Evolutionary conservation across 2,888 invertebrate species (phyloP).

Genomic region (Microplitis manilae): DNA sequence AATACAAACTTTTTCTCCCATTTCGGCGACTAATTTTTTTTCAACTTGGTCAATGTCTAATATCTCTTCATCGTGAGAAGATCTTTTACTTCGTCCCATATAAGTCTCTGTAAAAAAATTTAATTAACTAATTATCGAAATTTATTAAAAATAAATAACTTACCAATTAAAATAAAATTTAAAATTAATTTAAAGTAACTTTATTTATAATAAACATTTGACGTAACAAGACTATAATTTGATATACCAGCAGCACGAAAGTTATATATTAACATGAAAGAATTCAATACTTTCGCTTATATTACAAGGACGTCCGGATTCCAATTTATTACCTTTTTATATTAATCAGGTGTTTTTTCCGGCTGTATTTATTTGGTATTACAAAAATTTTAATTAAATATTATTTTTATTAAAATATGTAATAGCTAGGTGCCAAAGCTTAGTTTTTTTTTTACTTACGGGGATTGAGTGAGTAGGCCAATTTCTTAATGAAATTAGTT

Average conservation of each 20-base stretch:
- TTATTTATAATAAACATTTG: not conserved
- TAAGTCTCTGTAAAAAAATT: slow-evolving; percentile 78
- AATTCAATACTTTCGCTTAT: slow-evolving; percentile 23
- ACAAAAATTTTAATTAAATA: too few relatives aligned
- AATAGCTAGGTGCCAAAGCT: too few relatives aligned
- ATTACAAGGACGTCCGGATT: slow-evolving; percentile 27
- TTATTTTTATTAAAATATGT: too few relatives aligned
- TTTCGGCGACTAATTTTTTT: slow-evolving; percentile 83
- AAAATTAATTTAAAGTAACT: not conserved
- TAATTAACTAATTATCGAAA: not conserved
- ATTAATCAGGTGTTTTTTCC: not conserved
- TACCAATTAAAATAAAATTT: not conserved
- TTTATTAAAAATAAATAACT: too few relatives aligned
- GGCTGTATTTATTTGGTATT: not conserved
- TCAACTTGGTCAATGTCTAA: slow-evolving; percentile 83
- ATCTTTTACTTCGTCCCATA: slow-evolving; percentile 77
- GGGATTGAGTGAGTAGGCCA: slow-evolving; percentile 86
- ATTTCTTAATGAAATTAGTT: slow-evolving; percentile 87
- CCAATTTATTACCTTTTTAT: slow-evolving; percentile 3
- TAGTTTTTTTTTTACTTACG: slow-evolving; percentile 74
- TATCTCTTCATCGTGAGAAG: slow-evolving; percentile 71
- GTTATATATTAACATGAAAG: not conserved
- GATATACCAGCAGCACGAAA: not conserved
- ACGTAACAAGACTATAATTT: slow-evolving; percentile 6
- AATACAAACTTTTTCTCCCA: slow-evolving; percentile 85